Evolutionary conservation across 2,113 vertebrate species (phyloP).

Genomic region (Hassar affinis): DNA sequence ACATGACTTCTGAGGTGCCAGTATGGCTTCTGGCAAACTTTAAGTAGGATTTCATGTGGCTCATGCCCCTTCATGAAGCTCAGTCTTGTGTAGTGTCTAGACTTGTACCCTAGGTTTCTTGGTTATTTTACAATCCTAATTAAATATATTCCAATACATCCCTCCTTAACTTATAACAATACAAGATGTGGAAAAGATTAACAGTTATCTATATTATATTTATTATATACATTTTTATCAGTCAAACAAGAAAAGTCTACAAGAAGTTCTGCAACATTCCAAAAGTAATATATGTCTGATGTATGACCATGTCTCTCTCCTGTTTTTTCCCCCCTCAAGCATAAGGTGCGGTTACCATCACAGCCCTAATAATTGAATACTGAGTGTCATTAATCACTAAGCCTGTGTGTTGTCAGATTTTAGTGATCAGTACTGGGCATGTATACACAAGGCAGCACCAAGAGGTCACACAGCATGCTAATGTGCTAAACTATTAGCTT

Average conservation of each 20-base stretch:
- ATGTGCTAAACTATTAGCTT: constrained; percentile 41
- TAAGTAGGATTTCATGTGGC: background rate
- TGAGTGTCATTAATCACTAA: constrained; percentile 46
- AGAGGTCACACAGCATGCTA: constrained; percentile 17
- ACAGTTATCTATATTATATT: background rate
- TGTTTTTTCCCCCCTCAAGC: background rate
- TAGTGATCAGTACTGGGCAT: background rate
- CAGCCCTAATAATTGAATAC: constrained; percentile 47
- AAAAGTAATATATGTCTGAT: background rate
- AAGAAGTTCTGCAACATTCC: background rate
- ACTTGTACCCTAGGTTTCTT: background rate
- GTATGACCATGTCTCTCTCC: background rate
- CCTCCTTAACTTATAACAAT: background rate
- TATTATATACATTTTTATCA: background rate
- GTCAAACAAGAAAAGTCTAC: background rate
- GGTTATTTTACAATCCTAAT: background rate
- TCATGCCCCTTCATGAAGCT: no score
- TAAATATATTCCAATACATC: background rate
- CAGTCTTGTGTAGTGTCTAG: background rate
- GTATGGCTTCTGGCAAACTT: background rate
- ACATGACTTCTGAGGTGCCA: background rate
- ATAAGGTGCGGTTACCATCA: background rate
- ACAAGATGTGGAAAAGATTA: background rate
- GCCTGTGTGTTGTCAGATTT: background rate
- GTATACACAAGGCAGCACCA: constrained; percentile 10